These are phyloP conservation scores for Danaus melanippus DNA, from an alignment of 1,140 invertebrate species.

Conservation along the genomic window DNA sequence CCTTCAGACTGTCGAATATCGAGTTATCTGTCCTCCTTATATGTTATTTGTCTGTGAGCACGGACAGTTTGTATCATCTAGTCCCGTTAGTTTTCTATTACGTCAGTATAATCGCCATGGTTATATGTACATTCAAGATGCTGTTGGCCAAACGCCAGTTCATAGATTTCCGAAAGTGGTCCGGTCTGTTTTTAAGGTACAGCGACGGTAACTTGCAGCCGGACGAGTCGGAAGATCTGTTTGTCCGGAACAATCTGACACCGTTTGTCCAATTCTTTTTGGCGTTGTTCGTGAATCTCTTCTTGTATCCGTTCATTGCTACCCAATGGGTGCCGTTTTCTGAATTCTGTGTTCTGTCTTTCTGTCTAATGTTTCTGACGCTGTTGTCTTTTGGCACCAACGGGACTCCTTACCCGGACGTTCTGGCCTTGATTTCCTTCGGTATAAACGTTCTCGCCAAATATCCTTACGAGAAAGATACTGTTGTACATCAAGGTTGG, in stretches of 20 bases:
- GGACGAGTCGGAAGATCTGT: conserved; percentile 84
- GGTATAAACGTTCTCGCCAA: conserved; percentile 85
- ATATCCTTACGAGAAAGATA: conserved; percentile 87
- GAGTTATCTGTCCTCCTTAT: conserved; percentile 78
- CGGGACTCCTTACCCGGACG: conserved; percentile 75
- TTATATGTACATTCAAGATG: conserved; percentile 86
- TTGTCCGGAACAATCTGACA: conserved; percentile 85
- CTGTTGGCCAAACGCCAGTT: conserved; percentile 81
- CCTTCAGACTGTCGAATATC: conserved; percentile 74
- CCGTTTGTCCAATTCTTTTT: conserved; percentile 86
- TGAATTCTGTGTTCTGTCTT: conserved; percentile 83
- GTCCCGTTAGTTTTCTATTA: conserved; percentile 81
- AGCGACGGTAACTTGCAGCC: conserved; percentile 78
- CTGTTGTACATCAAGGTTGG: conserved; percentile 85
- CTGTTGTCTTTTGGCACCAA: conserved; percentile 79
- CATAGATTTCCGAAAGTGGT: conserved; percentile 84
- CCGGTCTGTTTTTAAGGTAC: conserved; percentile 82
- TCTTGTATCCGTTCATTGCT: conserved; percentile 83
- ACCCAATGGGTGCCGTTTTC: conserved; percentile 86
- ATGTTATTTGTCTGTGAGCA: conserved; percentile 78
- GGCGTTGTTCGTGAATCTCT: conserved; percentile 80
- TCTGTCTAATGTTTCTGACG: conserved; percentile 81
- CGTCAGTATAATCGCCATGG: conserved; percentile 80
- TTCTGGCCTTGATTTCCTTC: conserved; percentile 83
- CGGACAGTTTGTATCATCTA: conserved; percentile 77